Percentiles rank a stretch among this genome's conserved stretches.
Evolutionary conservation across 2,888 invertebrate species (phyloP).

Genomic region (Mylabris sibirica): DNA sequence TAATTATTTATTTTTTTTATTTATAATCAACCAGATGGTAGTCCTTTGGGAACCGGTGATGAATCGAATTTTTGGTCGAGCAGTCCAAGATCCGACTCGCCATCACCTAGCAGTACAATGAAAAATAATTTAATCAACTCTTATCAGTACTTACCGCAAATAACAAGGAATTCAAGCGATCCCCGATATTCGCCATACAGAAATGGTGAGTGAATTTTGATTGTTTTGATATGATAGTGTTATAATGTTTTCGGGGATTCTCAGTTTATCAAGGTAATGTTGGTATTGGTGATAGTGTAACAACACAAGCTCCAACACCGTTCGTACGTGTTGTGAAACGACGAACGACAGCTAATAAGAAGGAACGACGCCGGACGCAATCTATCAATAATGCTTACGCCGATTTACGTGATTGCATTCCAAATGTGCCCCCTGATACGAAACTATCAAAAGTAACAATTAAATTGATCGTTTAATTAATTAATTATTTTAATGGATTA

Average conservation of each 20-base stretch:
- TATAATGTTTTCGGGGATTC: not conserved
- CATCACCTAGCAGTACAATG: slow-evolving; percentile 50
- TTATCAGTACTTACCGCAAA: slow-evolving; percentile 38
- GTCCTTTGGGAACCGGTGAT: slow-evolving; percentile 50
- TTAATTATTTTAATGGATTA: not conserved
- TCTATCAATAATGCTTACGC: slow-evolving; percentile 96
- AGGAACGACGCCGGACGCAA: slow-evolving; percentile 89
- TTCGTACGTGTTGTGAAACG: slow-evolving; percentile 74
- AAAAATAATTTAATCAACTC: slow-evolving; percentile 49
- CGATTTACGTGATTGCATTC: slow-evolving; percentile 91
- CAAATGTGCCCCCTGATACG: slow-evolving; percentile 95
- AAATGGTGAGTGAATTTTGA: slow-evolving; percentile 44
- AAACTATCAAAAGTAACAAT: slow-evolving; percentile 86
- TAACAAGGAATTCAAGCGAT: slow-evolving; percentile 15
- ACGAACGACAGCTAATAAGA: slow-evolving; percentile 91
- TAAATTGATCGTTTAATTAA: not conserved
- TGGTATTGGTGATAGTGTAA: slow-evolving; percentile 17
- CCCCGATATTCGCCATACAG: slow-evolving; percentile 42
- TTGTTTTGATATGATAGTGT: not conserved
- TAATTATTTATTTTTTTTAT: not conserved
- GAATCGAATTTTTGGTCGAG: slow-evolving; percentile 58
- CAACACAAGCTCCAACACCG: slow-evolving; percentile 48
- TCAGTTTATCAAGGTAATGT: slow-evolving; percentile 24
- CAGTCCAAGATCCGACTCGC: slow-evolving; percentile 57
- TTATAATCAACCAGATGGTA: slow-evolving; percentile 45